Conservation (phyloP, 2,797 vertebrate genomes). For the Rhinatrema bivittatum region DNA sequence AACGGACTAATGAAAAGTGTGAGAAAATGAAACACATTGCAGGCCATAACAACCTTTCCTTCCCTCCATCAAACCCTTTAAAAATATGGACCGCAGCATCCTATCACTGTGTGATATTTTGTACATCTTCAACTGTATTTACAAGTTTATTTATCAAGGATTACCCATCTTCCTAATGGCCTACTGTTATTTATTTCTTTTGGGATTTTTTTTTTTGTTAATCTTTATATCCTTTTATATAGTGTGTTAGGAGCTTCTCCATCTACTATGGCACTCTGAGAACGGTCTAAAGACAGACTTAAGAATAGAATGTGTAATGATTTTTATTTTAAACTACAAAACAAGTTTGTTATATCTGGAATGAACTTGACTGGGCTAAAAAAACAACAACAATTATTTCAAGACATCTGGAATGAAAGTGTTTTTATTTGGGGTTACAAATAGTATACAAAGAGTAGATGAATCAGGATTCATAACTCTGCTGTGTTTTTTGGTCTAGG, state of each 20-base stretch:
- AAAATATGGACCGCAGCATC: constrained; percentile 74
- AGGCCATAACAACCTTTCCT: background rate
- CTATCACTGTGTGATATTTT: constrained; percentile 93
- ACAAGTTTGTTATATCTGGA: constrained; percentile 44
- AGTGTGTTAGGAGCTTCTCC: constrained; percentile 63
- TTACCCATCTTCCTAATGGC: constrained; percentile 73
- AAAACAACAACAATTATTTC: constrained; percentile 48
- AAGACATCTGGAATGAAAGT: constrained; percentile 56
- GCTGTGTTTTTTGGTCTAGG: constrained; percentile 65
- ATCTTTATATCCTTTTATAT: constrained; percentile 74
- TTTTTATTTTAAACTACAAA: constrained; percentile 55
- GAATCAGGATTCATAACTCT: constrained; percentile 65
- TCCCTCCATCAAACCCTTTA: constrained; percentile 56
- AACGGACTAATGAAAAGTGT: constrained; percentile 58
- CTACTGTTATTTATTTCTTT: constrained; percentile 85
- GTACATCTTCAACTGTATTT: constrained; percentile 86
- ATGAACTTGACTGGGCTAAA: constrained; percentile 48
- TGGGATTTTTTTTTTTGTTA: constrained; percentile 77
- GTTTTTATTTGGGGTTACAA: constrained; percentile 60
- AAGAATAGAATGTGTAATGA: constrained; percentile 58
- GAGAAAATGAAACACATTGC: constrained; percentile 53
- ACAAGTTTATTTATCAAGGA: constrained; percentile 84
- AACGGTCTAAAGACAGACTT: constrained; percentile 61
- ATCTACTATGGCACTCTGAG: constrained; percentile 64
- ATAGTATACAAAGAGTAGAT: constrained; percentile 57